Conservation (phyloP, 1,140 invertebrate genomes). For the Polypedilum pembai region DNA sequence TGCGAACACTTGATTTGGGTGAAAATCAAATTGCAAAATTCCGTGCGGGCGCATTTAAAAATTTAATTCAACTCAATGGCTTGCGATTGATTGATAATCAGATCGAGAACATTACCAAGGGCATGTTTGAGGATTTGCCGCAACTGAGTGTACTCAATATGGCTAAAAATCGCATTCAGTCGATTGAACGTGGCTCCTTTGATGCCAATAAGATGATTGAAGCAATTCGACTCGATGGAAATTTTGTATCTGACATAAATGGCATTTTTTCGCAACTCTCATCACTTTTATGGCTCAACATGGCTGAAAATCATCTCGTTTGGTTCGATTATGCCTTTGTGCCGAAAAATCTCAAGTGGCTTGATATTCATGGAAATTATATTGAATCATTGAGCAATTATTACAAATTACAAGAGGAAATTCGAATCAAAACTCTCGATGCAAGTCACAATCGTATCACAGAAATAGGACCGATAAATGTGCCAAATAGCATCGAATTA, state of each 20-base stretch:
- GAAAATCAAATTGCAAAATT: conserved; percentile 78
- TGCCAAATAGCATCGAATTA: conserved; percentile 82
- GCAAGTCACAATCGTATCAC: conserved; percentile 80
- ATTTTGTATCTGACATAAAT: conserved; percentile 78
- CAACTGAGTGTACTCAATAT: conserved; percentile 77
- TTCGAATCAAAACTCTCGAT: conserved; percentile 72
- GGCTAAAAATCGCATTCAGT: conserved; percentile 78
- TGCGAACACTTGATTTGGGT: conserved; percentile 78
- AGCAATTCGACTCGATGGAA: conserved; percentile 77
- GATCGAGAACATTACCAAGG: conserved; percentile 72
- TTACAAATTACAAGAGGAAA: conserved; percentile 72
- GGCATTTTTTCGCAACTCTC: conserved; percentile 73
- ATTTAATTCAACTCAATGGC: conserved; percentile 74
- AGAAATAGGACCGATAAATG: conserved; percentile 66
- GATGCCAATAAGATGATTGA: conserved; percentile 69
- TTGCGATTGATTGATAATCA: conserved; percentile 78
- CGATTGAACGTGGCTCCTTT: conserved; percentile 73
- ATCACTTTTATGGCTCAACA: conserved; percentile 74
- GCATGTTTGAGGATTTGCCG: conserved; percentile 76
- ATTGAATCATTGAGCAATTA: conserved; percentile 79
- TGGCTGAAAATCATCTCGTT: conserved; percentile 83
- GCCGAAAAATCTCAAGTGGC: conserved; percentile 78
- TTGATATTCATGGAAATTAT: conserved; percentile 81
- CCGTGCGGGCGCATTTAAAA: conserved; percentile 72
- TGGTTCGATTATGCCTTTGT: conserved; percentile 88